Evolutionary conservation across 2,113 vertebrate genomes (phyloP).

Genomic region (Hiodon tergisus): DNA sequence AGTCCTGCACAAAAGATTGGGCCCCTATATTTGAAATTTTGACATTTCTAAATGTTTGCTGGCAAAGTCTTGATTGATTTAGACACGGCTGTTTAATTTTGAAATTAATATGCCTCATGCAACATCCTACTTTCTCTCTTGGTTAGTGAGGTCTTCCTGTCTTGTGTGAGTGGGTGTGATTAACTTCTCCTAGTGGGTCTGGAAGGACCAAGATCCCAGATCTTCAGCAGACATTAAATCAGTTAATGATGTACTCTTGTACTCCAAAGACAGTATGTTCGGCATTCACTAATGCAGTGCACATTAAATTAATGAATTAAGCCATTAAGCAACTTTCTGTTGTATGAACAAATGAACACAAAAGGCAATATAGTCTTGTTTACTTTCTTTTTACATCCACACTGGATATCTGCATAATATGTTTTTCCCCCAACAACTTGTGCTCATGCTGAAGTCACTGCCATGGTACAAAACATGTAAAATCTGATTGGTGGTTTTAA

Average conservation of each 20-base stretch:
- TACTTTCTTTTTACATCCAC: neutral
- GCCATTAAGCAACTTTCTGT: neutral
- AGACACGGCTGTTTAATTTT: too few relatives aligned
- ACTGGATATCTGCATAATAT: neutral
- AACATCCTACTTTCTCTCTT: too few relatives aligned
- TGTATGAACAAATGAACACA: neutral
- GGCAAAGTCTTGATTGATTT: too few relatives aligned
- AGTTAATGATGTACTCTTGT: constrained; percentile 12
- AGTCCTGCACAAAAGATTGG: too few relatives aligned
- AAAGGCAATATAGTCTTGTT: constrained; percentile 4
- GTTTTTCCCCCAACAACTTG: neutral
- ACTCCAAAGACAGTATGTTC: constrained; percentile 7
- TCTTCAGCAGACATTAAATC: neutral
- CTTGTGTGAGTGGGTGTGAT: too few relatives aligned
- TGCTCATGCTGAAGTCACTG: constrained; percentile 7
- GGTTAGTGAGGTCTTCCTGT: too few relatives aligned
- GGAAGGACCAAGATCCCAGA: neutral
- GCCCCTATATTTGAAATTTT: too few relatives aligned
- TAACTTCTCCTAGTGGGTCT: neutral
- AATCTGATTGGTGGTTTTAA: neutral
- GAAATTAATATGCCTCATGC: too few relatives aligned
- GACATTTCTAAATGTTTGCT: too few relatives aligned
- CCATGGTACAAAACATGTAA: constrained; percentile 7
- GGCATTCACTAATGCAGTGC: constrained; percentile 8
- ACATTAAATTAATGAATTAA: neutral